These are phyloP conservation scores for Tapera naevia DNA, from an alignment of 2,797 vertebrate genomes.

Conservation along the genomic window DNA sequence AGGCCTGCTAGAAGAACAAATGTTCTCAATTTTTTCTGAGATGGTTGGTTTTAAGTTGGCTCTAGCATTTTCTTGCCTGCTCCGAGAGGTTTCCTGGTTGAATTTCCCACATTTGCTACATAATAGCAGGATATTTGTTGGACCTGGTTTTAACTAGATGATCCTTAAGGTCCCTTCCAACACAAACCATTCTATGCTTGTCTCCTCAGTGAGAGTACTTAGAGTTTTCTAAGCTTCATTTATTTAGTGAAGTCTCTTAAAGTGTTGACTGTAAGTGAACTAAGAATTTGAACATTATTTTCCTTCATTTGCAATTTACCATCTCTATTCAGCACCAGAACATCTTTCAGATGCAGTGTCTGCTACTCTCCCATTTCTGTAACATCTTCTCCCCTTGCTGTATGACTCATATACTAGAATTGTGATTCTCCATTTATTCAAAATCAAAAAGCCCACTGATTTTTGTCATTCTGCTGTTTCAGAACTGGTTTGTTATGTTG, in stretches of 20 bases:
- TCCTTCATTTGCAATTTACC: not conserved
- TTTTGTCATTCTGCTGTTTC: slow-evolving; percentile 15
- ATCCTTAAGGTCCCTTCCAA: too few species aligned
- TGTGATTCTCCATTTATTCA: slow-evolving; percentile 33
- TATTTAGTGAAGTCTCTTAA: not conserved
- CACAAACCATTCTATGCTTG: not conserved
- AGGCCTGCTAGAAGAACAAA: not conserved
- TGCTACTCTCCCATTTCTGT: not conserved
- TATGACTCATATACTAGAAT: slow-evolving; percentile 1
- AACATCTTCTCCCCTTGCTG: not conserved
- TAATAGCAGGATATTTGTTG: not conserved
- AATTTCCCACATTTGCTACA: not conserved
- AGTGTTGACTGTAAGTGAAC: not conserved
- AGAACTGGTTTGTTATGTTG: slow-evolving; percentile 18
- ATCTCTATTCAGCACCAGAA: not conserved
- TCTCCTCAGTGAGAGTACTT: not conserved
- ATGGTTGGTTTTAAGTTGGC: not conserved
- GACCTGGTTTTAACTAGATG: not conserved
- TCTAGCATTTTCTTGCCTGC: not conserved
- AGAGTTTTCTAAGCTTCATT: not conserved
- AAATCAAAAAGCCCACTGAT: slow-evolving; percentile 23
- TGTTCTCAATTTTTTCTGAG: not conserved
- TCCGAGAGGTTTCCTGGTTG: not conserved
- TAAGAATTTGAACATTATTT: not conserved
- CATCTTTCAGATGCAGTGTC: not conserved